A percentile compares a stretch with the other conserved stretches of the same genome.
Evolutionary conservation across 2,113 vertebrate genomes (phyloP).

Genomic region (Rafetus swinhoei): DNA sequence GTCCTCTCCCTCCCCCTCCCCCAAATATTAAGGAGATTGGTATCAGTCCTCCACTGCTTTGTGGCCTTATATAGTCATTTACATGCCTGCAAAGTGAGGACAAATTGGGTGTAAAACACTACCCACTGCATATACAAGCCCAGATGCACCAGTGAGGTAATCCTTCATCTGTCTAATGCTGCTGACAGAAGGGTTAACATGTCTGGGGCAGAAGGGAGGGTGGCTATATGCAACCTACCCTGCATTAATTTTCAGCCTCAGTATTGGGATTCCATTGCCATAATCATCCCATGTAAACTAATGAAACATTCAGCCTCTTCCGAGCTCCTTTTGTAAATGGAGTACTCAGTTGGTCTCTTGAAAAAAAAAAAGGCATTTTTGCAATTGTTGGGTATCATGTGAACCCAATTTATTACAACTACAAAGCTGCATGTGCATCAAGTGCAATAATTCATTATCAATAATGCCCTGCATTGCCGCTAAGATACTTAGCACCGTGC

Average conservation of each 20-base stretch:
- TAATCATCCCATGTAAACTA: not conserved
- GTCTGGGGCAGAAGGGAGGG: not conserved
- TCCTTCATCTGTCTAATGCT: not conserved
- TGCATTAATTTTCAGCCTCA: not conserved
- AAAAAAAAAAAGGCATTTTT: not conserved
- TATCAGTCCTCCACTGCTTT: not conserved
- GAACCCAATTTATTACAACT: not conserved
- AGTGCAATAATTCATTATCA: not conserved
- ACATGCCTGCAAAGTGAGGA: not conserved
- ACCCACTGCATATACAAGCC: rapidly evolving
- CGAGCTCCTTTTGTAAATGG: not conserved
- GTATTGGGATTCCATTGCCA: not conserved
- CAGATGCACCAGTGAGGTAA: not conserved
- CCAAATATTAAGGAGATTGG: not conserved
- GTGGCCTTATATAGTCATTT: not conserved
- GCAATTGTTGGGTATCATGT: not conserved
- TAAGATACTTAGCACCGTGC: not conserved
- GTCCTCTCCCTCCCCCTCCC: not conserved
- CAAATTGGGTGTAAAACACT: not conserved
- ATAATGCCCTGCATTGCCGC: not conserved
- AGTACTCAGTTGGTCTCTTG: not conserved
- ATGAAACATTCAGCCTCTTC: not conserved
- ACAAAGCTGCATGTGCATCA: not conserved
- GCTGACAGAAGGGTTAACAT: not conserved
- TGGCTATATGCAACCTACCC: not conserved